Percentiles rank a stretch among this genome's conserved stretches.
These are phyloP conservation scores for Heteromyza rotundicornis DNA, from an alignment of 2,888 invertebrate genomes.

Conservation along the genomic window DNA sequence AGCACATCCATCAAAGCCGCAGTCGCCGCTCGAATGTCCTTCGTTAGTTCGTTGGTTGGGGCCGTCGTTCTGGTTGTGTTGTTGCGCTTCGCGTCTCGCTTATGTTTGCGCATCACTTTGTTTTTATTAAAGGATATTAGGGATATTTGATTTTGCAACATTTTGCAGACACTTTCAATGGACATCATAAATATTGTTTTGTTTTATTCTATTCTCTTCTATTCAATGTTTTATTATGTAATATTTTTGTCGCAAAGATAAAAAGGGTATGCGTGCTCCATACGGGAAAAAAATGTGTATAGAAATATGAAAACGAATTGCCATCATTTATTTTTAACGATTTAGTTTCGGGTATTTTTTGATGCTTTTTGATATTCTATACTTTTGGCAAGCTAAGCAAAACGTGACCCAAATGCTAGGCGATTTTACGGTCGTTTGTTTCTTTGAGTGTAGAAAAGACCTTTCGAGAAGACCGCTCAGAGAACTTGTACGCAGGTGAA, in stretches of 20 bases:
- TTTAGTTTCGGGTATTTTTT: not conserved
- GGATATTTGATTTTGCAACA: slow-evolving; percentile 38
- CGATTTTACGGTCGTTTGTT: slow-evolving; percentile 1
- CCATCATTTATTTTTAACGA: slow-evolving; percentile 4
- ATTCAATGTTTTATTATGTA: no score
- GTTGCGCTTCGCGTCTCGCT: slow-evolving; percentile 29
- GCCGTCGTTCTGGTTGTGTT: slow-evolving; percentile 8
- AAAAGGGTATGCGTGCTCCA: not conserved
- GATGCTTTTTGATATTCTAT: slow-evolving; percentile 4
- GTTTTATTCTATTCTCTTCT: not conserved
- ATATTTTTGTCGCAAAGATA: not conserved
- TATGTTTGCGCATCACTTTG: slow-evolving; percentile 40
- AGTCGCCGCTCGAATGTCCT: not conserved
- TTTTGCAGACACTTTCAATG: slow-evolving; percentile 12
- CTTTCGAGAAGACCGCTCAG: no score
- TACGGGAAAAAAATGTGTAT: not conserved
- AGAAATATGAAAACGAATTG: slow-evolving; percentile 21
- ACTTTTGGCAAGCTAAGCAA: slow-evolving; percentile 18
- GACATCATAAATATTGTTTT: slow-evolving; percentile 44
- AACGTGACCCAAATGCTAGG: slow-evolving; percentile 22
- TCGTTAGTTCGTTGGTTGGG: slow-evolving; percentile 8
- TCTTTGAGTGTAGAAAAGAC: not conserved
- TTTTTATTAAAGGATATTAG: slow-evolving; percentile 25
- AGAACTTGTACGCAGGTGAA: no score
- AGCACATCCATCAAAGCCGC: slow-evolving; percentile 8